Evolutionary conservation across 1,140 invertebrate species (phyloP).

Genomic region (Pollicipes pollicipes): DNA sequence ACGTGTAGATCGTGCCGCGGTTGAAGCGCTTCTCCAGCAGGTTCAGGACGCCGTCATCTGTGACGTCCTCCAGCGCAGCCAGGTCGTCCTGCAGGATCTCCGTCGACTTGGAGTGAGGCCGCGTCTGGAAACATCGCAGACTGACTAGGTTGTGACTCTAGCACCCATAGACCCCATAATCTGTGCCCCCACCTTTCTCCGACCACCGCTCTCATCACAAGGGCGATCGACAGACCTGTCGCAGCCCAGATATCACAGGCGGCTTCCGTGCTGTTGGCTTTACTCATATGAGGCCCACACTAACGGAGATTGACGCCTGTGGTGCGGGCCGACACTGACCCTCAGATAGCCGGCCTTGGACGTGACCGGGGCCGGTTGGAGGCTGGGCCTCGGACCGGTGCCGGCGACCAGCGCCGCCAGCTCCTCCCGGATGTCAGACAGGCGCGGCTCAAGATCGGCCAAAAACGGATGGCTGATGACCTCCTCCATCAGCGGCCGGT

Average conservation of each 20-base stretch:
- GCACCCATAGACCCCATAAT: neutral
- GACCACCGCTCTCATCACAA: no score
- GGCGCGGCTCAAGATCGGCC: slow-evolving; percentile 24
- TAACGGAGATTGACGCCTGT: no score
- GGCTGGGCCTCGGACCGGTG: slow-evolving; percentile 50
- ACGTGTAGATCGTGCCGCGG: slow-evolving; percentile 58
- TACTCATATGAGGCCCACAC: no score
- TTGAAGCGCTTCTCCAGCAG: slow-evolving; percentile 49
- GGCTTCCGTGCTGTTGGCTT: no score
- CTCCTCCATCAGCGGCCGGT: slow-evolving; percentile 66
- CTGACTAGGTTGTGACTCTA: no score
- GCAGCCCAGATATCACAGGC: no score
- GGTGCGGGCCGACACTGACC: slow-evolving; percentile 19
- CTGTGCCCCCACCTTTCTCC: neutral
- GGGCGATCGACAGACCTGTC: no score
- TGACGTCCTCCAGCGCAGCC: slow-evolving; percentile 54
- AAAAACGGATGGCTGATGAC: slow-evolving; percentile 73
- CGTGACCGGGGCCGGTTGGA: slow-evolving; percentile 21
- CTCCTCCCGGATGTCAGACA: neutral
- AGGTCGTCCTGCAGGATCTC: slow-evolving; percentile 67
- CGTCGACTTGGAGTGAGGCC: slow-evolving; percentile 33
- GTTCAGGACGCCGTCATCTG: slow-evolving; percentile 56
- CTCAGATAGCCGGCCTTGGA: slow-evolving; percentile 31
- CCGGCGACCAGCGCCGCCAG: slow-evolving; percentile 28
- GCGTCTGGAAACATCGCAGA: slow-evolving; percentile 29